Conservation (phyloP, 2,888 invertebrate genomes). For the Matsumyia berberina region DNA sequence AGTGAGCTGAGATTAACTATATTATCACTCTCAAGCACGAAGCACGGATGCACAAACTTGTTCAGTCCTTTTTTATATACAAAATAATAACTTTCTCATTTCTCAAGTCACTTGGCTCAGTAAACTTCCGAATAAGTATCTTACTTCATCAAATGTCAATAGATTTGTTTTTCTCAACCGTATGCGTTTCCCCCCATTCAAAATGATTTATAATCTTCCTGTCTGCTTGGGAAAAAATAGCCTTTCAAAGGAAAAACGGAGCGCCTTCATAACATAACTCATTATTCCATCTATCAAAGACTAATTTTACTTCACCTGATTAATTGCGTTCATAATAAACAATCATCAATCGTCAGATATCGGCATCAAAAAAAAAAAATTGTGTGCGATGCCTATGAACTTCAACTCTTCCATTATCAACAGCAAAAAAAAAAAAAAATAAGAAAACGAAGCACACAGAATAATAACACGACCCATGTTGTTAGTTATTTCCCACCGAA, state of each 20-base stretch:
- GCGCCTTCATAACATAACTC: conserved; percentile 21
- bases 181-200: neutral
- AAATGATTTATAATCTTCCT: conserved; percentile 50
- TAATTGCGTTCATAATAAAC: conserved; percentile 75
- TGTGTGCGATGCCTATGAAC: conserved; percentile 56
- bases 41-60: no score
- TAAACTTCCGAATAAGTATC: conserved; percentile 3
- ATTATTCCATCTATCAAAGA: conserved; percentile 52
- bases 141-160: conserved; percentile 34
- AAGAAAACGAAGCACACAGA: conserved; percentile 21
- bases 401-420: conserved; percentile 67
- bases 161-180: conserved; percentile 30
- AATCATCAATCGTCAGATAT: conserved; percentile 74
- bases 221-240: conserved; percentile 19
- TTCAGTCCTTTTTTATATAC: no score
- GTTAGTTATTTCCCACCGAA: conserved; percentile 69
- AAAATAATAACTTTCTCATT: neutral
- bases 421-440: conserved; percentile 4
- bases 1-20: no score
- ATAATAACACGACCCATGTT: conserved; percentile 66
- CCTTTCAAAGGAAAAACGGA: conserved; percentile 9
- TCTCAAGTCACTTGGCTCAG: neutral
- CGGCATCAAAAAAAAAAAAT: conserved; percentile 52
- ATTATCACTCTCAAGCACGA: no score
- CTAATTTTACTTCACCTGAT: conserved; percentile 73